phyloP scores from a whole-genome alignment of 2,888 invertebrate species.

The Baccha elongata region DNA sequence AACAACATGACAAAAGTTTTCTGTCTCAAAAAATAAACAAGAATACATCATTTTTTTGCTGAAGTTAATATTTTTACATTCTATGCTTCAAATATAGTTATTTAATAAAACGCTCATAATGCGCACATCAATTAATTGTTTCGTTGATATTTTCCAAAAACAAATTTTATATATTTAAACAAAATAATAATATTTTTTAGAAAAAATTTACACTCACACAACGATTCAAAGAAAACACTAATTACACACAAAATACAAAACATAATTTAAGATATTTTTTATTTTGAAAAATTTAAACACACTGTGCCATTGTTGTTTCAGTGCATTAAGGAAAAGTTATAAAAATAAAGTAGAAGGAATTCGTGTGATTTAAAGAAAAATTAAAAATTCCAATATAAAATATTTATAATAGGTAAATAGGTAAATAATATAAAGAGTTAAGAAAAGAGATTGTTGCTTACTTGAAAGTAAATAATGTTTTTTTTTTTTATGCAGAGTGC shows the following conservation, averaged over 20 bases:
- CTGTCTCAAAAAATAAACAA: constrained; percentile 2
- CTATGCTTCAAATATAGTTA: constrained; percentile 11
- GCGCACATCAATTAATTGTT: constrained; percentile 30
- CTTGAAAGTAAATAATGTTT: constrained; percentile 7
- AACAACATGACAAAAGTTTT: constrained; percentile 30
- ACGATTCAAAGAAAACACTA: constrained; percentile 24
- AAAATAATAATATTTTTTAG: constrained; percentile 42
- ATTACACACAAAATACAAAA: constrained; percentile 9
- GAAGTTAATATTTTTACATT: not conserved
- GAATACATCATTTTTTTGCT: not conserved
- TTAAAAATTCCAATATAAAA: constrained; percentile 27
- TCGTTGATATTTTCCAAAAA: not conserved
- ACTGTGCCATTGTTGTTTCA: constrained; percentile 65
- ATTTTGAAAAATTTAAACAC: constrained; percentile 18
- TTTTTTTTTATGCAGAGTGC: constrained; percentile 6
- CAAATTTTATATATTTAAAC: constrained; percentile 8
- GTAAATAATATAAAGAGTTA: not conserved
- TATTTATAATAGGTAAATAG: constrained; percentile 6
- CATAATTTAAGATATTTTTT: constrained; percentile 8
- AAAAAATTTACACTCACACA: constrained; percentile 50
- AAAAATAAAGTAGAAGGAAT: not conserved
- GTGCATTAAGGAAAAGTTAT: constrained; percentile 19
- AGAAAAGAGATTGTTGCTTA: constrained; percentile 10
- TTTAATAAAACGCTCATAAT: constrained; percentile 21
- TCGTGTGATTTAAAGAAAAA: constrained; percentile 34